Evolutionary conservation across 1,140 invertebrate species (phyloP).

Genomic region (Stratiolaelaps scimitus): DNA sequence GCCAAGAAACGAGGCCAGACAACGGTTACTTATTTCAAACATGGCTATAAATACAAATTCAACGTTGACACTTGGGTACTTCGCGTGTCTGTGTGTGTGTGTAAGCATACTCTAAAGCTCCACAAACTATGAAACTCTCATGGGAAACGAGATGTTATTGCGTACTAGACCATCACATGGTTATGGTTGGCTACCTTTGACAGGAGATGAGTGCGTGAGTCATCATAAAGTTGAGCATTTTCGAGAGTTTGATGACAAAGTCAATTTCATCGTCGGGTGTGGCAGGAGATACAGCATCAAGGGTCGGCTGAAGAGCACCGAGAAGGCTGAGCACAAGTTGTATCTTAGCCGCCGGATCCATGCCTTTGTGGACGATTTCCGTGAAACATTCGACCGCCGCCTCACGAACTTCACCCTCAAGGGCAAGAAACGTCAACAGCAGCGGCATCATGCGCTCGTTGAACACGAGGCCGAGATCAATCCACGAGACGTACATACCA

Average conservation of each 20-base stretch:
- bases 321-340: conserved; percentile 49
- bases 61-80: too few relatives aligned
- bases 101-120: too few relatives aligned
- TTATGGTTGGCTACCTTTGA: conserved; percentile 40
- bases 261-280: conserved; percentile 45
- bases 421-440: conserved; percentile 43
- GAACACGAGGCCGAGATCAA: conserved; percentile 49
- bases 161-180: too few relatives aligned
- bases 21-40: too few relatives aligned
- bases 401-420: conserved; percentile 41
- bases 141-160: too few relatives aligned
- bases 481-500: conserved; percentile 50
- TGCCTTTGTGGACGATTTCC: conserved; percentile 49
- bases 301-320: conserved; percentile 36
- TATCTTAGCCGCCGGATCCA: conserved; percentile 49
- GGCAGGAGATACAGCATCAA: conserved; percentile 30
- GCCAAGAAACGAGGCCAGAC: too few relatives aligned
- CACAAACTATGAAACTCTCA: too few relatives aligned
- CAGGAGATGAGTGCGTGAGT: conserved; percentile 42
- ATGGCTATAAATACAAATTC: too few relatives aligned
- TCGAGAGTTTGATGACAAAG: conserved; percentile 46
- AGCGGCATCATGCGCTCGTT: conserved; percentile 49
- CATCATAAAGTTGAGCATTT: conserved; percentile 48
- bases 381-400: conserved; percentile 48
- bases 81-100: too few relatives aligned